A percentile compares a stretch with the other conserved stretches of the same genome.
Conservation (phyloP, 1,140 invertebrate genomes). For the Penaeus japonicus region DNA sequence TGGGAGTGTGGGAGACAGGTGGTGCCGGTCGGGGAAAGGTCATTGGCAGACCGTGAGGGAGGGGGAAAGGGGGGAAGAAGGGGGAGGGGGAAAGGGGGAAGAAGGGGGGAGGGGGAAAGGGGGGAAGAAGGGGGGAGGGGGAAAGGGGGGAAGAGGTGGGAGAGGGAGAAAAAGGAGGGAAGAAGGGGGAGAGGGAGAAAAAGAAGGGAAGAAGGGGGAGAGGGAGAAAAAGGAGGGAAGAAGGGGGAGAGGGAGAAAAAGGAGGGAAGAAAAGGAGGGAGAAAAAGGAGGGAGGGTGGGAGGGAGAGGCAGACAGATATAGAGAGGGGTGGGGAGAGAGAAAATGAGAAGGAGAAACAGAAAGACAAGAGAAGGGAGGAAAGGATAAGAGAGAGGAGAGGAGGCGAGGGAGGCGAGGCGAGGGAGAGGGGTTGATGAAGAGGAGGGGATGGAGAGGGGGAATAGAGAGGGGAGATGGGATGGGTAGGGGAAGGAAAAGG, state of each 20-base stretch:
- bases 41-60: not conserved
- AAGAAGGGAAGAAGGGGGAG: no score
- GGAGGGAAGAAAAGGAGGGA: not conserved
- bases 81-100: not conserved
- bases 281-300: not conserved
- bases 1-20: no score
- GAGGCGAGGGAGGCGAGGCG: not conserved
- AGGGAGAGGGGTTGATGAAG: not conserved
- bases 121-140: not conserved
- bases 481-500: not conserved
- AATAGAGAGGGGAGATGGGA: not conserved
- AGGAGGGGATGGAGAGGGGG: not conserved
- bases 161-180: not conserved
- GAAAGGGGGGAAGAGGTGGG: not conserved
- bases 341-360: no score
- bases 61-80: not conserved
- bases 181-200: no score
- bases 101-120: not conserved
- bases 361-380: not conserved
- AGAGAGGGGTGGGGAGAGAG: not conserved
- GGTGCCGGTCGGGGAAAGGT: no score
- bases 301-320: not conserved
- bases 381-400: not conserved
- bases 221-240: no score
- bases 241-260: not conserved